Evolutionary conservation across 1,140 invertebrate genomes (phyloP), one percentile per base, ranked within the genome.

Genomic region (Watersipora subatra): DNA sequence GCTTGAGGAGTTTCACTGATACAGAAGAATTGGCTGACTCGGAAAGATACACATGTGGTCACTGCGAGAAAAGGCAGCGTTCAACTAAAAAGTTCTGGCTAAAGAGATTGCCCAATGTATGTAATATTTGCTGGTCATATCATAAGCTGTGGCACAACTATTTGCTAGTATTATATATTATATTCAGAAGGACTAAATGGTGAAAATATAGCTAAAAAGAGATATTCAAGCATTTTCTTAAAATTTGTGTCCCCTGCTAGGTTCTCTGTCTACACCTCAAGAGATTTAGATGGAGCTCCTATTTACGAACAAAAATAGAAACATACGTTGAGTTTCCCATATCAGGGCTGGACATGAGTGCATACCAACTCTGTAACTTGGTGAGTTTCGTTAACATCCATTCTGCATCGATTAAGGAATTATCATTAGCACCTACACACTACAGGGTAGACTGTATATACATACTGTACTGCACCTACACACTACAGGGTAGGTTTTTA

Each of bases 21-120:
- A 84, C 90, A 22, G 89, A 91, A 79, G 89, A 91, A 76, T 74
- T 91, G 65, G 87, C 88, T 12, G 89, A 91, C 71, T 88, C 87
- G 61, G 89, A 91, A 75, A 83, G 89, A 25, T 91, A 91, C 76
- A 88, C 87, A 76, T 92, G 89, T 78, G 87, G 86, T 75, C 86
- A 85, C 72, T 92, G 89, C 76, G 87, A 89, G 78, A 85, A 85
- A 71, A 88, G 88, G 78, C 89, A 91, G 74, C 84, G 86, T 69
- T 91, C 89, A 17, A 91, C 89, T 29, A 91, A 91, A 78, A 86
- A 89, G 74, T 92, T 91, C 80, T 89, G 89, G 88, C 88, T 90
- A 72, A 79, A 88, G 69, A 81, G 88, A 72, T 79, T 90, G 74
- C 89, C 89, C 69, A 90, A 90, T 82, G 89, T 90, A 72, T 82